Base-by-base conservation (phyloP, 2,888 invertebrate genomes). In the Lutraria lutraria region DNA sequence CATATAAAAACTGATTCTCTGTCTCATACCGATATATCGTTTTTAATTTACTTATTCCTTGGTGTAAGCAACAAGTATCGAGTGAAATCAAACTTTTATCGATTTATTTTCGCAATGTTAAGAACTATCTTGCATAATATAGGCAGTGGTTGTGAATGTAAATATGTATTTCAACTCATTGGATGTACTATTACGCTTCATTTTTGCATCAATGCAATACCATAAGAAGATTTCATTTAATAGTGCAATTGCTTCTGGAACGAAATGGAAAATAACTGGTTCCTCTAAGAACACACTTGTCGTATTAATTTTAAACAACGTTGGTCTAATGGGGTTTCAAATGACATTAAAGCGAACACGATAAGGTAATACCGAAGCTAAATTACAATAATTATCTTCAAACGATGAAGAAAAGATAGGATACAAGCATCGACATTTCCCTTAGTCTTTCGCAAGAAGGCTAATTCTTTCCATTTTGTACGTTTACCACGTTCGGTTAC, bases 321-420 rank as follows among this genome's bases (percentile, higher is more conserved):
- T 43, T 68, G 25, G 76, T 76, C 29, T 31, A 34, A 76, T 76
- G 12, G 15, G 29, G 31, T 76, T 76, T 76, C 31, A 76, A 76
- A 31, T 19, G 25, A 31, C 76, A 34, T 76, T 76, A 76, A 31
- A 76, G 15, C 76, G 31, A 25, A 19, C 10, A 76, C 16, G 8
- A 43, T 43, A 76, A 31, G 76, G 16, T 31, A 76, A 16, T 76
- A 3, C 31, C 2, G 15, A 25, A 16, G 76, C 25, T 34, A 19
- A 76, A 34, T 76, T 3, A 34, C 76, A 31, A 34, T 76, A 76
- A 76, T 76, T 31, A 76, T 76, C 76, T 76, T 76, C 19, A 3
- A 76, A 76, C 31, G 31, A 76, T 76, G 76, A 25, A 72, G 72
- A 25, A 3, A 34, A 25, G 16, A 76, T 76, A 19, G 31, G 76